Conservation (phyloP, 2,113 vertebrate species). For the Anarhynchus alexandrinus region DNA sequence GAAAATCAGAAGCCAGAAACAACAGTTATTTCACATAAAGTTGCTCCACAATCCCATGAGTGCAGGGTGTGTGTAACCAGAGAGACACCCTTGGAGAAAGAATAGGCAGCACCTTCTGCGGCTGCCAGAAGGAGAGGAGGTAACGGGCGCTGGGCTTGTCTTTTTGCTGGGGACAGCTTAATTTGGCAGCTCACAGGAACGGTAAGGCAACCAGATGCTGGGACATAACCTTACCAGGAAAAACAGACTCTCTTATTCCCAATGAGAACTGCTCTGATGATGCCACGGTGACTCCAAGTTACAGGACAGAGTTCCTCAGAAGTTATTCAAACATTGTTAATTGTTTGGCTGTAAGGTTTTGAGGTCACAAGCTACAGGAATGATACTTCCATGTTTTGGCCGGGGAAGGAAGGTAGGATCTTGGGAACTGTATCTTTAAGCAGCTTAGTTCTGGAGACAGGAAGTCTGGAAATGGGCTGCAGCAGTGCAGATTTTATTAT, state of each 20-base stretch:
- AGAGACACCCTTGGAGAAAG: neutral
- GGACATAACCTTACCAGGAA: neutral
- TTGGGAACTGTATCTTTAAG: constrained; percentile 16
- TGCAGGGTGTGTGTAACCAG: neutral
- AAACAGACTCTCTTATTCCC: neutral
- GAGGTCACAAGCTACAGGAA: neutral
- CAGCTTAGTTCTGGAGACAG: constrained; percentile 39
- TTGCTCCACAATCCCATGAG: neutral
- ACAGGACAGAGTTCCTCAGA: neutral
- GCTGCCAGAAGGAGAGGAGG: accelerated
- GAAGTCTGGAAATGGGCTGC: constrained; percentile 41
- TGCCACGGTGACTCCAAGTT: neutral
- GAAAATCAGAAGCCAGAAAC: constrained; percentile 41
- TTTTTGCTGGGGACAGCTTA: neutral
- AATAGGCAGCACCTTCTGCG: neutral
- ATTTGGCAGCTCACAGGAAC: neutral
- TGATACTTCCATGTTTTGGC: constrained; percentile 7
- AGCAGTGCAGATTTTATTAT: constrained; percentile 54
- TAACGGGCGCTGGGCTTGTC: neutral
- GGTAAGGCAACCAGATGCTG: neutral
- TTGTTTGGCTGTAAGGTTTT: neutral
- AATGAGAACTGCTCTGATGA: neutral
- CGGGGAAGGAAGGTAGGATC: neutral
- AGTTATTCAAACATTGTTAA: neutral
- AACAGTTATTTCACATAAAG: constrained; percentile 7